Evolutionary conservation across 2,888 invertebrate genomes (phyloP).

Genomic region (Oscheius sp.): DNA sequence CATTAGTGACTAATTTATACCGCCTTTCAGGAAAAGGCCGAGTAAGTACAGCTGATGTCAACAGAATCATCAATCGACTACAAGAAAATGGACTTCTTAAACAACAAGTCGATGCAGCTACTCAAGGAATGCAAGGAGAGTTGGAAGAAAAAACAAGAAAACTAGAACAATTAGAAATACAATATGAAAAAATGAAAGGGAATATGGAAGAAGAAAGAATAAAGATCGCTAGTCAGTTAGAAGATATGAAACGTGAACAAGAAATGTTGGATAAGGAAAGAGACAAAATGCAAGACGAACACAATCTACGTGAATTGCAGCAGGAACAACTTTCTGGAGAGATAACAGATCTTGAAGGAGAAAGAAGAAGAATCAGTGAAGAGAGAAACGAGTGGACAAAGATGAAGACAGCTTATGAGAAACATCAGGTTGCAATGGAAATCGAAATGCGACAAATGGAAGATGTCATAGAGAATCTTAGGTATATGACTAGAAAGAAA

Average conservation of each 20-base stretch:
- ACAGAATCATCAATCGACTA: conserved; percentile 18
- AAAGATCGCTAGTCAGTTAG: neutral
- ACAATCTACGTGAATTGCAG: conserved; percentile 16
- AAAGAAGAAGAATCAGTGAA: neutral
- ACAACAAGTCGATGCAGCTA: conserved; percentile 23
- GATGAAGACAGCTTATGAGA: conserved; percentile 12
- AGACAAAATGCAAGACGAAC: conserved; percentile 10
- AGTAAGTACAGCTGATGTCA: conserved; percentile 19
- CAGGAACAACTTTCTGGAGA: conserved; percentile 17
- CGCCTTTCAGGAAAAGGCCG: neutral
- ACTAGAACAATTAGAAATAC: neutral
- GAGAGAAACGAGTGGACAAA: conserved; percentile 18
- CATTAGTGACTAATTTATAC: no score
- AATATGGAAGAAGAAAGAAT: neutral
- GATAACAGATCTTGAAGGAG: conserved; percentile 9
- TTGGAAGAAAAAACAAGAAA: conserved; percentile 4
- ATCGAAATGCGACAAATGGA: conserved; percentile 11
- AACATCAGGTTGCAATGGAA: conserved; percentile 7
- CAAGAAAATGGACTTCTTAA: conserved; percentile 11
- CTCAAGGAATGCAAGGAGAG: conserved; percentile 1
- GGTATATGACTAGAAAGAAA: neutral
- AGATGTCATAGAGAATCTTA: conserved; percentile 18
- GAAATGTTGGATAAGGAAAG: conserved; percentile 2
- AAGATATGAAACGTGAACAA: conserved; percentile 11
- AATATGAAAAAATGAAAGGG: conserved; percentile 1